A percentile compares a stretch with the other conserved stretches of the same genome.
Evolutionary conservation across 2,797 vertebrate species (phyloP).

Genomic region (Enteromius paludinosus): DNA sequence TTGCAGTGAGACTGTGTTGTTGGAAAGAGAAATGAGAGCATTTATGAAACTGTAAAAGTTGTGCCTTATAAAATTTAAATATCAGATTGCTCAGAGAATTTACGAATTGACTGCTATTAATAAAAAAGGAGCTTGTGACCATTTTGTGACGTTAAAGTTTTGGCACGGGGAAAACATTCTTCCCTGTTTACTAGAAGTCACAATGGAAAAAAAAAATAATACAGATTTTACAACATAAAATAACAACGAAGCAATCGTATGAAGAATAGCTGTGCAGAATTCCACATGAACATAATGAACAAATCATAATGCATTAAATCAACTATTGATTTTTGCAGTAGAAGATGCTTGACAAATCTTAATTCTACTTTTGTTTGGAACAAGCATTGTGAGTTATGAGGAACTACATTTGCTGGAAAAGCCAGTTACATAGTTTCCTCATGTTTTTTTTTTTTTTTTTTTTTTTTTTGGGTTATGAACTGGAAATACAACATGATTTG

Average conservation of each 20-base stretch:
- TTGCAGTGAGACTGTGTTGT: too few species aligned
- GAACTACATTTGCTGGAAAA: slow-evolving; percentile 18
- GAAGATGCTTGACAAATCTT: neutral
- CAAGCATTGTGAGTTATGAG: slow-evolving; percentile 1
- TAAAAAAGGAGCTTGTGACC: slow-evolving; percentile 12
- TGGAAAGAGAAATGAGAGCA: too few species aligned
- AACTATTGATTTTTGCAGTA: neutral
- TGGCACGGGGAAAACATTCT: slow-evolving; percentile 21
- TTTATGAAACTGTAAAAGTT: neutral
- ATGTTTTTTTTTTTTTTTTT: neutral
- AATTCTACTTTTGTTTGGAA: neutral
- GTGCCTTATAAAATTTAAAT: neutral
- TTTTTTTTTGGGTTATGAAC: slow-evolving; percentile 3
- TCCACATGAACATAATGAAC: neutral
- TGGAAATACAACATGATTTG: slow-evolving; percentile 14
- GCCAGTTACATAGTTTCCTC: neutral
- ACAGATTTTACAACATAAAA: neutral
- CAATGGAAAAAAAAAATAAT: neutral
- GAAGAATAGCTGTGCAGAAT: neutral
- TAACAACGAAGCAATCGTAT: neutral
- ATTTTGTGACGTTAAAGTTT: neutral
- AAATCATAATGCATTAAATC: neutral
- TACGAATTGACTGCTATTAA: neutral
- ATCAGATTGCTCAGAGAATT: neutral
- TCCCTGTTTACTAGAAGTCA: neutral